Base-by-base conservation (phyloP, 53 echinoderm and acorn worm genomes). In the Mesocentrotus franciscanus region DNA sequence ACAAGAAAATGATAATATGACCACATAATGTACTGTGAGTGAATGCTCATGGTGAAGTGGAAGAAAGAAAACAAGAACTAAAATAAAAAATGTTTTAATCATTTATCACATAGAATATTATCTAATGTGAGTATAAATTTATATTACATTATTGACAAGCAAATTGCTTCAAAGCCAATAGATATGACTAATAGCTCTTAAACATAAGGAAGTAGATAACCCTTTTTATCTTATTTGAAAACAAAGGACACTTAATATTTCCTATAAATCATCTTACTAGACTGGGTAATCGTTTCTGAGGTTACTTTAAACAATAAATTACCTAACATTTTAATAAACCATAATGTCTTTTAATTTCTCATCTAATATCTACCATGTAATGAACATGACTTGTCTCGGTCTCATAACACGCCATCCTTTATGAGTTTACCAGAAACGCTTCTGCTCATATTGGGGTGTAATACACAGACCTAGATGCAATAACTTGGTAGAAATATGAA, bases 371-470 rank as follows among this genome's bases (percentile, higher is more conserved):
- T 30, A 76, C 32, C 76, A 32, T 14, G 30, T 33, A 12, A 76
- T 76, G 76, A 76, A 76, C 76, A 10, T 14, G 64, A 16, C 64
- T 18, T 76, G 76, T 76, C 33, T 76, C n/a, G 4, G 30, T 76
- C 76, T 76, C 33, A 76, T 76, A 33, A 76, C 30, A 33, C 29
- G 32, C 12, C 76, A 76, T 76, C 76, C 29, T 76, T 76, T 76
- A 76, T 76, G 76, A 76, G 76, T 76, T 76, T 76, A 27, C 76
- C 76, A 76, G 76, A 33, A 76, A 76, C 30, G 76, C 76, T 32
- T 15, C 71, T 71, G 32, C 30, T 76, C 76, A 30, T 30, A 76
- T 24, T 12, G 26, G 33, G 27, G 33, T 27, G 13, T 76, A 27
- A 76, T 27, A 10, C 33, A 12, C 76, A 76, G 30, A 30, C 13